These are phyloP conservation scores for Plusia festucae DNA, from an alignment of 2,888 invertebrate genomes.

Conservation along the genomic window DNA sequence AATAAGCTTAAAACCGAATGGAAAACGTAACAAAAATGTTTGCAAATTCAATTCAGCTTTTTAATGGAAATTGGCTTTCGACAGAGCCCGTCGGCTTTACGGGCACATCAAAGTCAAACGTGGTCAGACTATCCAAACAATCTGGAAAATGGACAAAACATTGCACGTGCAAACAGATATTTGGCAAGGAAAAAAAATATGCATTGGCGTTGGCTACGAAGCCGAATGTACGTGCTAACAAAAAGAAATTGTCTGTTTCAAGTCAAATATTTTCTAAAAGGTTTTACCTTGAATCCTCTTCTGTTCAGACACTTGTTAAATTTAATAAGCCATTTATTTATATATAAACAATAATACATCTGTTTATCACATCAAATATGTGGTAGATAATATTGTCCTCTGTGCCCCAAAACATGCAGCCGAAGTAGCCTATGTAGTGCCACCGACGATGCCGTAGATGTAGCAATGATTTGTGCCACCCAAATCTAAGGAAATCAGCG, in stretches of 20 bases:
- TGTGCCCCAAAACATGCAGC: too few species aligned
- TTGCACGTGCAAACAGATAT: neutral
- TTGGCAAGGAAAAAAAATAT: neutral
- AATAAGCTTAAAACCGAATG: too few species aligned
- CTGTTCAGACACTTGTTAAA: too few species aligned
- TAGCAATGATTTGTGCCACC: too few species aligned
- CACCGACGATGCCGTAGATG: too few species aligned
- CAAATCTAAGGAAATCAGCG: too few species aligned
- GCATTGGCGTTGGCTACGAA: neutral
- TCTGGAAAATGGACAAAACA: constrained; percentile 1
- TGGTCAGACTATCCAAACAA: constrained; percentile 6
- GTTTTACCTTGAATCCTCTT: neutral
- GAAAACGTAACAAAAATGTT: too few species aligned
- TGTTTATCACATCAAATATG: too few species aligned
- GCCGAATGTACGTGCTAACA: neutral
- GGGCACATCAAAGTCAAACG: constrained; percentile 23
- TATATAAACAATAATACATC: too few species aligned
- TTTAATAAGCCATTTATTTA: too few species aligned
- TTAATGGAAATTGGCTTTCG: constrained; percentile 27
- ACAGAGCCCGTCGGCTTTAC: constrained; percentile 34
- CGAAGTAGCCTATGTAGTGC: too few species aligned
- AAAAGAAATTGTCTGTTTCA: neutral
- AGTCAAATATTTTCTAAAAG: neutral
- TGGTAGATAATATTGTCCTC: too few species aligned
- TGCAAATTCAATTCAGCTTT: constrained; percentile 26